Conservation (phyloP, 2,888 invertebrate species). For the Drosophila borborema region DNA sequence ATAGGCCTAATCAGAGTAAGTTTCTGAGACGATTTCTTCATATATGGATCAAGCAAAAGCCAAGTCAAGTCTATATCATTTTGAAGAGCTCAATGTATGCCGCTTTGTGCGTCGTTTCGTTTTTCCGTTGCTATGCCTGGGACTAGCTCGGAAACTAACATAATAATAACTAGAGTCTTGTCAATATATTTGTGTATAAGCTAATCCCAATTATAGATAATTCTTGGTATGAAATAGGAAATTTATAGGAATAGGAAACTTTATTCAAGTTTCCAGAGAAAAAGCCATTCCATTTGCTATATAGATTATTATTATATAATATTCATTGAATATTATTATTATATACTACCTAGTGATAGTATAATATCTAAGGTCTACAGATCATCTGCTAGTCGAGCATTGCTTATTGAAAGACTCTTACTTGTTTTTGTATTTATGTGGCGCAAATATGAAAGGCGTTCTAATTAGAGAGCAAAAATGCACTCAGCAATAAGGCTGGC, state of each 20-base stretch:
- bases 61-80: too few relatives aligned
- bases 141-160: too few relatives aligned
- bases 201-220: not conserved
- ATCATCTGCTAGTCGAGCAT: not conserved
- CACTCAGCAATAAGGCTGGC: slow-evolving; percentile 68
- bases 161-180: too few relatives aligned
- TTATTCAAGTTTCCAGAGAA: not conserved
- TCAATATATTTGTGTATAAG: too few relatives aligned
- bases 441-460: slow-evolving; percentile 74
- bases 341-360: not conserved
- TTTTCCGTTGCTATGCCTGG: too few relatives aligned
- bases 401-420: not conserved
- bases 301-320: too few relatives aligned
- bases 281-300: too few relatives aligned
- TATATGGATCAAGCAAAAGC: too few relatives aligned
- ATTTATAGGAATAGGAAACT: not conserved
- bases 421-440: slow-evolving; percentile 34
- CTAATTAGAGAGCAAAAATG: slow-evolving; percentile 78
- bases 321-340: not conserved
- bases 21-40: not conserved
- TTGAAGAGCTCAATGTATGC: not conserved
- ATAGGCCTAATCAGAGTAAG: not conserved
- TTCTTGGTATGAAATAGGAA: not conserved
- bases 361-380: not conserved
- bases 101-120: not conserved